Evolutionary conservation across 2,113 vertebrate genomes (phyloP), one percentile per base, ranked within the genome.

Genomic region (Catharus bicknelli): DNA sequence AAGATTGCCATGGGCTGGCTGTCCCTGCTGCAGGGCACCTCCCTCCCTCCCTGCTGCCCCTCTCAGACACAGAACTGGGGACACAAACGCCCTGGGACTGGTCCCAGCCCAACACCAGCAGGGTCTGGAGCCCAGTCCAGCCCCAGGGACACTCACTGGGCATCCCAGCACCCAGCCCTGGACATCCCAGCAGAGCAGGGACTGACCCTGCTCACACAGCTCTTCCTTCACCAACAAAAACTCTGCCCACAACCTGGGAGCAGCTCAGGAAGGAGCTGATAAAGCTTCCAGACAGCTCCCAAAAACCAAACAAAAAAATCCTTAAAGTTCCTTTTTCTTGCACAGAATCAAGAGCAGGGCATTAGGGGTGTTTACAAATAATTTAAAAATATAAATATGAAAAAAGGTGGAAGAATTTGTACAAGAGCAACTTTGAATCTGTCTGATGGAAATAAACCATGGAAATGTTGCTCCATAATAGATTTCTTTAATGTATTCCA

Each of bases 151-250:
- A 38, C 38, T 38, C 38, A 38, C 72, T 48, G 48, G 27, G 16
- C 43, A n/a, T 5, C 61, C 12, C 48, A 50, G 48, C 48, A 50
- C 13, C 48, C 54, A 57, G 54, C 54, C 5, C 32, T 10, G 34
- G 12, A 20, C 43, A 34, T 4, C 36, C 32, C 30, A 30, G 7
- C 0, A 30, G 30, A 30, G 43, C 58, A 17, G 13, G 54, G 1
- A 1, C 3, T 51, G 30, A 2, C 50, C 12, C 43, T 84, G 59
- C 75, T 63, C 68, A 50, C 48, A 26, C 48, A 50, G 9, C 48
- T 14, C 48, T 16, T n/a, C 58, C 85, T 36, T 12, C 54, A 17
- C 3, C 8, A 54, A 61, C 26, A 86, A 36, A 83, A 72, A 25
- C 0, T 2, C 1, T 18, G 40, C 26, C 51, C 27, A 79, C 23